Evolutionary conservation across 2,113 vertebrate species (phyloP), one percentile per base, ranked within the genome.

Genomic region (Canis aureus): DNA sequence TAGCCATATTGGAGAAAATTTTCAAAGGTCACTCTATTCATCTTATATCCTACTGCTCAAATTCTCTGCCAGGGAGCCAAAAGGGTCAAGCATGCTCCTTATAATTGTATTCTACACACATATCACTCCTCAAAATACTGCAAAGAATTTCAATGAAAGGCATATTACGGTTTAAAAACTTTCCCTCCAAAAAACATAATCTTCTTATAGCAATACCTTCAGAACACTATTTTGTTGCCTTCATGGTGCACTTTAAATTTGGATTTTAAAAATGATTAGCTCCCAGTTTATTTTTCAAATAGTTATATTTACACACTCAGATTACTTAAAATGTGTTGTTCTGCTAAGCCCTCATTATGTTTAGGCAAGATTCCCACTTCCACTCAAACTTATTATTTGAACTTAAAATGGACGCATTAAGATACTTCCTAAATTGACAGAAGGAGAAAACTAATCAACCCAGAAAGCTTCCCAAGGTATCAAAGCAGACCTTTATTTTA

Each of bases 351-450:
- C 49, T 91, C 84, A 78, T 78, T 92, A 94, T 66, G 38, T 87
- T 97, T 92, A 97, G 57, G 62, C 91, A 97, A 97, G 85, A 96
- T 89, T 97, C 82, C 60, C 88, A 93, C 23, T 97, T 96, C 59
- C 73, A 97, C 80, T 96, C 71, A 96, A 91, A 94, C 51, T 96
- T 88, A 84, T 66, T 94, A 95, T 81, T 64, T 96, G 57, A 96
- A 96, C 16, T 38, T 84, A 95, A 25, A 97, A 97, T 87, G 57
- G 80, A 55, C 93, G 32, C 87, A 92, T 95, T 90, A 97, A 97
- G 60, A 96, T 64, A 97, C 83, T 97, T 97, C 59, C 87, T 83
- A 97, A 90, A 91, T 60, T 78, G 38, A 91, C 73, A 93, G 96
- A 95, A 96, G 27, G 83, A 81, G 69, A 90, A 93, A 98, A 97